A percentile compares a stretch with the other conserved stretches of the same genome.
phyloP scores from a whole-genome alignment of 2,797 vertebrate species.

The Heteromormyrus szaboi region DNA sequence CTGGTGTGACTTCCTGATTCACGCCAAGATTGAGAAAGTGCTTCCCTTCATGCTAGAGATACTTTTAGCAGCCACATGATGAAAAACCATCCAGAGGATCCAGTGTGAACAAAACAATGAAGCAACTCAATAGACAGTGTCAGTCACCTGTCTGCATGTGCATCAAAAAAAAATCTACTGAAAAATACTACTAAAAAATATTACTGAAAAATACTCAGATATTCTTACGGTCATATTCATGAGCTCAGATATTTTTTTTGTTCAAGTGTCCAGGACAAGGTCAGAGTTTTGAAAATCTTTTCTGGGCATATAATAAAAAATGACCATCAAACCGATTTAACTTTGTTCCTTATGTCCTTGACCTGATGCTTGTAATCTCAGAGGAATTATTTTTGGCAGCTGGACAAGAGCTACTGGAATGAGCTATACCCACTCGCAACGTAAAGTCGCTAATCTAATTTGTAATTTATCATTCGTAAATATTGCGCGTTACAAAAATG shows the following conservation, averaged over 20 bases:
- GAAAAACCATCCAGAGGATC: background rate
- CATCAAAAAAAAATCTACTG: background rate
- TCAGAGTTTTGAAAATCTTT: slow-evolving; percentile 8
- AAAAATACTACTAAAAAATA: background rate
- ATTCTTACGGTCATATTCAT: background rate
- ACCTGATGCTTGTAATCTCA: background rate
- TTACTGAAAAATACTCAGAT: background rate
- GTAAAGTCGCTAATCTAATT: background rate
- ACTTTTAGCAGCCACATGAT: background rate
- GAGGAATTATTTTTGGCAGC: background rate
- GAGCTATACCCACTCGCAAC: background rate
- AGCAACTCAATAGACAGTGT: background rate
- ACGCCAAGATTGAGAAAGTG: background rate
- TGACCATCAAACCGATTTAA: background rate
- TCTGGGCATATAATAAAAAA: slow-evolving; percentile 1
- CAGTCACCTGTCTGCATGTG: background rate
- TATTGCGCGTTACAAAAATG: background rate
- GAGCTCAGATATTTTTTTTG: background rate
- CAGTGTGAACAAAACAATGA: background rate
- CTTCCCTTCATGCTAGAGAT: background rate
- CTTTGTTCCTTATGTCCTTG: background rate
- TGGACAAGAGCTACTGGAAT: background rate
- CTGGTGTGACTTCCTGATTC: background rate
- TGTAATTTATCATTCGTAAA: background rate
- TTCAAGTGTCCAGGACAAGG: background rate